Percentiles rank a stretch among this genome's conserved stretches.
These are phyloP conservation scores for Netelia fuscicornis DNA, from an alignment of 2,888 invertebrate genomes.

Conservation along the genomic window DNA sequence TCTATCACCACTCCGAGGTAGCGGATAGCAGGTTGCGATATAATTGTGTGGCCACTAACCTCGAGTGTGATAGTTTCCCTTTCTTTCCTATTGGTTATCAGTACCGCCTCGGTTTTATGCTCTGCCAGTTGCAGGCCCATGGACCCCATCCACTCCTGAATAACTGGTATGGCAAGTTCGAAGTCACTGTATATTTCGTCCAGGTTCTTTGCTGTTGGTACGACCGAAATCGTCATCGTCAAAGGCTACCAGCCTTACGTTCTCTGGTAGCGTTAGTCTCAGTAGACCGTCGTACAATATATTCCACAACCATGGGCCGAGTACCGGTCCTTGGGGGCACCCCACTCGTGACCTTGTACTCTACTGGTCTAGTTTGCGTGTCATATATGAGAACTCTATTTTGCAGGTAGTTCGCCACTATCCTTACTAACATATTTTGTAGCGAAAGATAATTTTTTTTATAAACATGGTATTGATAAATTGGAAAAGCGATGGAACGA, in stretches of 20 bases:
- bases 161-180: constrained; percentile 2
- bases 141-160: constrained; percentile 28
- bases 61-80: background rate
- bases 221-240: constrained; percentile 32
- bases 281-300: constrained; percentile 51
- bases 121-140: constrained; percentile 53
- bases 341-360: constrained; percentile 54
- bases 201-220: constrained; percentile 14
- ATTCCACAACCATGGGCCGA: constrained; percentile 60
- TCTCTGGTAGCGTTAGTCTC: background rate
- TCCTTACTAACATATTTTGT: no score
- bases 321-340: constrained; percentile 61
- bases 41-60: background rate
- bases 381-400: no score
- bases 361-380: no score
- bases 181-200: constrained; percentile 12
- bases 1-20: no score
- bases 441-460: no score
- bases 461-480: no score
- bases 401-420: no score
- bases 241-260: constrained; percentile 34
- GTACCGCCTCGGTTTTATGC: constrained; percentile 60
- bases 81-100: constrained; percentile 37
- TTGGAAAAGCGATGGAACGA: no score
- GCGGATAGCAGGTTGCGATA: background rate